A percentile compares a stretch with the other conserved stretches of the same genome.
These are phyloP conservation scores for Myiozetetes cayanensis DNA, from an alignment of 2,113 vertebrate species.

Conservation along the genomic window DNA sequence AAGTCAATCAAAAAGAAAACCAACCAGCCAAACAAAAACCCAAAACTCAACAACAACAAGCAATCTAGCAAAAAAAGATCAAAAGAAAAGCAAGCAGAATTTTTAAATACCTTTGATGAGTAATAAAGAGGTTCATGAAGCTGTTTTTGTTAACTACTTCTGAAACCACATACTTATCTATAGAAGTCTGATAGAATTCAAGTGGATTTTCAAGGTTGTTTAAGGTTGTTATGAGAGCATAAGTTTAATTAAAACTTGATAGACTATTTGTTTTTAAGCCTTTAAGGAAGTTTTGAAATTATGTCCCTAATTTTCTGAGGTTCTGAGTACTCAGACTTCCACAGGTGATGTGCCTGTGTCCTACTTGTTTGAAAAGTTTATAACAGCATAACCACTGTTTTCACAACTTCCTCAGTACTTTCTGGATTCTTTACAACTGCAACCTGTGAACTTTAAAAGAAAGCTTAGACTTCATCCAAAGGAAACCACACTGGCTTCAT, in stretches of 20 bases:
- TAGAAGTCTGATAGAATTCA: neutral
- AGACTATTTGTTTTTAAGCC: neutral
- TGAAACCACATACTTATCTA: neutral
- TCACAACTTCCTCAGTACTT: neutral
- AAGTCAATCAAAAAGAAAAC: neutral
- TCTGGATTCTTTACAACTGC: neutral
- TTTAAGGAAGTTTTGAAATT: neutral
- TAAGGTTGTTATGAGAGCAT: neutral
- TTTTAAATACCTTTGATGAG: neutral
- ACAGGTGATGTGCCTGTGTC: neutral
- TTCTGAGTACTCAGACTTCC: neutral
- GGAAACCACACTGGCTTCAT: neutral
- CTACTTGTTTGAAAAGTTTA: neutral
- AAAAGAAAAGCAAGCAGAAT: neutral
- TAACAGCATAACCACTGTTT: neutral
- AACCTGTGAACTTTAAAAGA: constrained; percentile 19
- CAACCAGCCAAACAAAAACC: neutral
- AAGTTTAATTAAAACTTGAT: neutral
- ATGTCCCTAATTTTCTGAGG: neutral
- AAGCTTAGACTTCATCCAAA: neutral
- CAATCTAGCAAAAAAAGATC: neutral
- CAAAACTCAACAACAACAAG: neutral
- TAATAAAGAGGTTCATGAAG: neutral
- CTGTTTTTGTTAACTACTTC: neutral
- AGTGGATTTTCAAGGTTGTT: neutral